phyloP scores from a whole-genome alignment of 2,113 vertebrate genomes.

The Anas platyrhynchos region DNA sequence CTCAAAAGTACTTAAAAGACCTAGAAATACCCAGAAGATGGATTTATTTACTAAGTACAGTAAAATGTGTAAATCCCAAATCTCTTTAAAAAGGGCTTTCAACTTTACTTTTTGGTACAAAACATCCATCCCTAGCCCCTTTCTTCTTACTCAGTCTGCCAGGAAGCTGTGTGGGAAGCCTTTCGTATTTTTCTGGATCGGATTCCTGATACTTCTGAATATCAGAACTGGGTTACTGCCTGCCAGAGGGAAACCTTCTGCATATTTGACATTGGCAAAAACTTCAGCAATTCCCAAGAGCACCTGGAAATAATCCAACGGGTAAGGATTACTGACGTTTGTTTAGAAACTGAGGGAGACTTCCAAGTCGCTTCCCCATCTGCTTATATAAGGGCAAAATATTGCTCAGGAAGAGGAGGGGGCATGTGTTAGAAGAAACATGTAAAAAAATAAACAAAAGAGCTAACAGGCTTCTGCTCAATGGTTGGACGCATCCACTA shows the following conservation, averaged over 20 bases:
- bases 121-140: neutral
- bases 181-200: conserved; percentile 92
- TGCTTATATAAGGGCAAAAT: neutral
- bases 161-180: conserved; percentile 95
- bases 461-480: neutral
- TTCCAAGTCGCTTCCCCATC: neutral
- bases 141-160: conserved; percentile 85
- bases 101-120: neutral
- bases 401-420: conserved; percentile 23
- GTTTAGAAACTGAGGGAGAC: neutral
- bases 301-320: conserved; percentile 84
- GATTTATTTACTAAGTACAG: neutral
- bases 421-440: neutral
- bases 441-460: neutral
- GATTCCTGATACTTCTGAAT: conserved; percentile 88
- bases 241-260: conserved; percentile 89
- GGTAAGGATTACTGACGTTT: conserved; percentile 68
- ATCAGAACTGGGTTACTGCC: conserved; percentile 88
- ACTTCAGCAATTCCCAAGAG: conserved; percentile 91
- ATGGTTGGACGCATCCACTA: conserved; percentile 38
- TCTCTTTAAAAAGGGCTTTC: neutral
- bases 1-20: neutral
- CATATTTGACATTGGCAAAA: conserved; percentile 89
- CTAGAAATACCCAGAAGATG: neutral
- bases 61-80: neutral